These are phyloP conservation scores for Apolygus lucorum DNA, from an alignment of 1,140 invertebrate genomes.

Conservation along the genomic window DNA sequence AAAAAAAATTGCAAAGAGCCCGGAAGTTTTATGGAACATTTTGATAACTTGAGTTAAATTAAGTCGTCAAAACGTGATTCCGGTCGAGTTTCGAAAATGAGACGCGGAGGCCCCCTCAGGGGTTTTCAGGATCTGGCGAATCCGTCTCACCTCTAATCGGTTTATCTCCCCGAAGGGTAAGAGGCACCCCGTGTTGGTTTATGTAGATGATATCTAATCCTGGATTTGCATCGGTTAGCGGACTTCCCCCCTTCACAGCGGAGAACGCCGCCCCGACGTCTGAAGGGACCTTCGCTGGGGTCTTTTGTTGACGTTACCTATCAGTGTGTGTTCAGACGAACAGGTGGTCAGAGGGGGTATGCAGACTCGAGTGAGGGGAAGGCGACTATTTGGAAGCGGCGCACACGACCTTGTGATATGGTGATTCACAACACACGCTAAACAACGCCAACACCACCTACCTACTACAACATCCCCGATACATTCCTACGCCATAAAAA, in stretches of 20 bases:
- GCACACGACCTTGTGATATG: too few relatives aligned
- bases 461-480: too few relatives aligned
- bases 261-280: not conserved
- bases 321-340: conserved; percentile 13
- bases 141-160: conserved; percentile 13
- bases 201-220: conserved; percentile 21
- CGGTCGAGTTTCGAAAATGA: too few relatives aligned
- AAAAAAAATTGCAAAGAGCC: too few relatives aligned
- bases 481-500: too few relatives aligned
- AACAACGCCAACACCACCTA: too few relatives aligned
- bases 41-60: too few relatives aligned
- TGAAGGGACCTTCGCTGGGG: not conserved
- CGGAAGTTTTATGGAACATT: too few relatives aligned
- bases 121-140: not conserved
- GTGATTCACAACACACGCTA: too few relatives aligned
- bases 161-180: conserved; percentile 7
- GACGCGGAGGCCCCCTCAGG: too few relatives aligned
- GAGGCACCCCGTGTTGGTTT: conserved; percentile 14
- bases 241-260: not conserved
- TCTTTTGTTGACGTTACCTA: conserved; percentile 7
- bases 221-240: conserved; percentile 19
- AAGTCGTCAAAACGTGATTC: too few relatives aligned
- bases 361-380: too few relatives aligned
- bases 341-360: conserved; percentile 4
- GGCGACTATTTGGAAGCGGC: not conserved